phyloP scores from a whole-genome alignment of 2,797 vertebrate species.

The Gymnocypris eckloni region DNA sequence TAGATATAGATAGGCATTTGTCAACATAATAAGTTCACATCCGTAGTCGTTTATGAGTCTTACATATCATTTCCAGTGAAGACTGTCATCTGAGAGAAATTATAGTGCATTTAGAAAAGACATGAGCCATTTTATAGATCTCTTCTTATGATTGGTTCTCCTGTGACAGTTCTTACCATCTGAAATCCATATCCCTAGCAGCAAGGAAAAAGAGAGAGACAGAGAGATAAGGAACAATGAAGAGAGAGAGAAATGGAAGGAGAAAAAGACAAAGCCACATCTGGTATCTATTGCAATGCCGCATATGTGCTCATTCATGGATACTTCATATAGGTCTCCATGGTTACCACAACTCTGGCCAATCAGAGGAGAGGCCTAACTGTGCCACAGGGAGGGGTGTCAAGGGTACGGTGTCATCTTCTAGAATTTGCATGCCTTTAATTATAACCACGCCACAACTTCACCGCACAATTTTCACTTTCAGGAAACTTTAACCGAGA shows the following conservation, averaged over 20 bases:
- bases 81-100: constrained; percentile 65
- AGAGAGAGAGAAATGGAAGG: constrained; percentile 31
- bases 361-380: constrained; percentile 61
- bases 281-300: constrained; percentile 62
- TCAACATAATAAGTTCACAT: neutral
- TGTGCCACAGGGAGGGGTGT: constrained; percentile 55
- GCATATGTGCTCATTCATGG: constrained; percentile 59
- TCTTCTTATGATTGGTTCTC: constrained; percentile 65
- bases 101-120: constrained; percentile 51
- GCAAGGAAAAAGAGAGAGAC: constrained; percentile 26
- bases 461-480: constrained; percentile 44
- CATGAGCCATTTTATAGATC: constrained; percentile 49
- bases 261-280: constrained; percentile 63
- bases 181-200: constrained; percentile 70
- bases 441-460: constrained; percentile 57
- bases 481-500: constrained; percentile 53
- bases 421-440: constrained; percentile 59
- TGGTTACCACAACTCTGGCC: constrained; percentile 61
- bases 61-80: constrained; percentile 52
- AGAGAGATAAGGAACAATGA: constrained; percentile 18
- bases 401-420: constrained; percentile 50
- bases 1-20: neutral
- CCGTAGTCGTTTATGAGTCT: constrained; percentile 11
- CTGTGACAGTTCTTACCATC: constrained; percentile 67
- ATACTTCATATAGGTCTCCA: constrained; percentile 57